Evolutionary conservation across 2,797 vertebrate genomes (phyloP).

Genomic region (Stomatorhinus walkeri): DNA sequence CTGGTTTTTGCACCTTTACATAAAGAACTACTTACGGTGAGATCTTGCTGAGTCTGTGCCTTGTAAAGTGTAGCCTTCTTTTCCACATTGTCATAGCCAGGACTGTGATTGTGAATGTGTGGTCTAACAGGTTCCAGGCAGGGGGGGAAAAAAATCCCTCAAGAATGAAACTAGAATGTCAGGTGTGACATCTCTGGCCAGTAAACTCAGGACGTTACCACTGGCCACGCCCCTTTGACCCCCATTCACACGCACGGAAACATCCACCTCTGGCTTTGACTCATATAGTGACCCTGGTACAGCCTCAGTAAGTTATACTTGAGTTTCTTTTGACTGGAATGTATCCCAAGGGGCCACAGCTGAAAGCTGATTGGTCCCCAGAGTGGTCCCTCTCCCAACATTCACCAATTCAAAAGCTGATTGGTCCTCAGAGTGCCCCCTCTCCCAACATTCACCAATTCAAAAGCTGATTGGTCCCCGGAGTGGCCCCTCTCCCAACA

Average conservation of each 20-base stretch:
- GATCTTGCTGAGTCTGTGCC: background rate
- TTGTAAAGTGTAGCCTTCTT: background rate
- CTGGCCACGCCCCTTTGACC: background rate
- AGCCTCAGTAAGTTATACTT: background rate
- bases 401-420: background rate
- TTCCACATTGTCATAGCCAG: background rate
- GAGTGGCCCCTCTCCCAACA: background rate
- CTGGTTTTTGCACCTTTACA: background rate
- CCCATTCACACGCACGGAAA: background rate
- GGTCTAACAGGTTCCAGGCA: background rate
- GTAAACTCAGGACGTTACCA: background rate
- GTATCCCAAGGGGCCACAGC: background rate
- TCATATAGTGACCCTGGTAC: background rate
- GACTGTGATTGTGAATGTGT: background rate
- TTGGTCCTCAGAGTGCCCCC: background rate
- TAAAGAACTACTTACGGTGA: background rate
- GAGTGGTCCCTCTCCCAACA: background rate
- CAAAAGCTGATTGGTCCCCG: background rate
- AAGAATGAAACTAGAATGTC: background rate
- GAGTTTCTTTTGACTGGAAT: background rate
- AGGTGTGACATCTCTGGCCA: slow-evolving; percentile 13
- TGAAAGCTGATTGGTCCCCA: background rate
- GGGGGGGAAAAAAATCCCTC: background rate
- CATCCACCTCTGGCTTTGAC: background rate
- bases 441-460: background rate